Base-by-base conservation (phyloP, 2,888 invertebrate genomes). In the Brachyptera putata region DNA sequence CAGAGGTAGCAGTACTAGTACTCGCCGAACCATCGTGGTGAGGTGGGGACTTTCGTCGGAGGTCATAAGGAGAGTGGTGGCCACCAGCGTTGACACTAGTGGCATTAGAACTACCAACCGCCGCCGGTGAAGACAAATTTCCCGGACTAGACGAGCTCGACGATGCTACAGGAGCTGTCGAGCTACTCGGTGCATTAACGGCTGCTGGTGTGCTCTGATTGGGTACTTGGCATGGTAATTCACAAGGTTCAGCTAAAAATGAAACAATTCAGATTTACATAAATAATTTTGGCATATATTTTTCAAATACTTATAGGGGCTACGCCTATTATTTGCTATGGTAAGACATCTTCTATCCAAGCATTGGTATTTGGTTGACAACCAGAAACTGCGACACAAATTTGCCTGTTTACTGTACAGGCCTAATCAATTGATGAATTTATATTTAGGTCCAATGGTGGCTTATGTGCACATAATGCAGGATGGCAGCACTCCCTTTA, bases 31-130 rank as follows among this genome's bases (percentile, higher is more conserved):
- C 85, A 66, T 80, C 79, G 48, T 70, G 70, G 69, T 82, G 81
- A 49, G 86, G 85, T 48, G 89, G 89, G 66, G 87, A 90, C 77
- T 94, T 94, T 69, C 93, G 83, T 64, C 94, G 83, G 71, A 94
- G 79, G 75, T 94, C 94, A 73, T 94, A 94, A 1, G 94, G 94
- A 66, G 92, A 90, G 74, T 91, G 91, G 76, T 93, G 92, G 75
- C 73, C 16, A 72, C 76, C 18, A 57, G 63, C 46, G 41, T 48
- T 60, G n/a, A 57, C 56, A 58, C 71, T 62, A 69, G 70, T 61
- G 69, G 71, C 65, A 72, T 73, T 69, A 70, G 72, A 67, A 71
- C 70, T 62, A 68, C 71, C 75, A 76, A 66, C 50, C 16, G 76
- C 77, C 48, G 78, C 77, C 59, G 67, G 63, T 61, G 78, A 55